Evolutionary conservation across 2,113 vertebrate species (phyloP), one percentile per base, ranked within the genome.

Genomic region (Alaudala cheleensis): DNA sequence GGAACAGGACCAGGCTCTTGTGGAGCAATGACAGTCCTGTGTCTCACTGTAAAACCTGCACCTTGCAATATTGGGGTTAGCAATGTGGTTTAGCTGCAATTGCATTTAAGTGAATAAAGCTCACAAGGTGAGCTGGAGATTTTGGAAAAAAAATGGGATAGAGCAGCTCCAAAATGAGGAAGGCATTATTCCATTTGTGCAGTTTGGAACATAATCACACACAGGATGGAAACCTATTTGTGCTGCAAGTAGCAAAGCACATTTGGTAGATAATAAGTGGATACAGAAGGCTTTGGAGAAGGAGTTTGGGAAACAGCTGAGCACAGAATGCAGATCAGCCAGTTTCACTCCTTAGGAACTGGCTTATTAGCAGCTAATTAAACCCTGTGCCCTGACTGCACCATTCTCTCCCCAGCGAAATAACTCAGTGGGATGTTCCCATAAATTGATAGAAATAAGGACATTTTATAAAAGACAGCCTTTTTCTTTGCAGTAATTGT

Each of bases 341-440:
- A 61, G 58, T 25, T 80, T 93, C 56, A 64, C 37, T 85, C 40
- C 54, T 90, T 70, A 42, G 18, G n/a, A 94, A 76, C 53, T 70
- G 64, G 47, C 25, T 91, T 94, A 94, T 86, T 92, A 74, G 34
- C 47, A 53, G 81, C 88, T 85, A 88, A 67, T 78, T 84, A 85
- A 82, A 61, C 62, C 40, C 44, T 53, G 25, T 54, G 53, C 47
- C 73, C 33, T 92, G 47, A 50, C 81, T 84, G 44, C 26, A 88
- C 72, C 84, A 57, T 50, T 50, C 39, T 51, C 65, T 88, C 12
- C 58, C 33, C 67, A 50, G n/a, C 74, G 40, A 49, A 25, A 10
- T 72, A 69, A 64, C 40, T 66, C 70, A 40, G 62, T 37, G 50
- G 21, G 13, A 69, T 56, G 29, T 83, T 60, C 57, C 62, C 64